Evolutionary conservation across 1,140 invertebrate species (phyloP).

Genomic region (Zaprionus gabonicus): DNA sequence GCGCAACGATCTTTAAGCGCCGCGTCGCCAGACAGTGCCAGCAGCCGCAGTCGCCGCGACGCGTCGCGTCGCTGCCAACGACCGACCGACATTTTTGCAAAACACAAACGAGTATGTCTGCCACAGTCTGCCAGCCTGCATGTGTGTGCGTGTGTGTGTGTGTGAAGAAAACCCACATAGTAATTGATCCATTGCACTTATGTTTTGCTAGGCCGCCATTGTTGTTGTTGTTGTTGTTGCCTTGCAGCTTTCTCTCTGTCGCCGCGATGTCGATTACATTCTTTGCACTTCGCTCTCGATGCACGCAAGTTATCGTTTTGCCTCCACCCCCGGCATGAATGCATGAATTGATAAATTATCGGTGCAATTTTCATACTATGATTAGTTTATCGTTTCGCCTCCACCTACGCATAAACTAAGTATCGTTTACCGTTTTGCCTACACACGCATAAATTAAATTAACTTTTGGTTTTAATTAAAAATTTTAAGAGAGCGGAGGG

Average conservation of each 20-base stretch:
- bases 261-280: slow-evolving; percentile 17
- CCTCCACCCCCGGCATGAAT: background rate
- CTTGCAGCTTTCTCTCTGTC: slow-evolving; percentile 67
- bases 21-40: slow-evolving; percentile 37
- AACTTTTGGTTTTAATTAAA: slow-evolving; percentile 18
- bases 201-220: slow-evolving; percentile 57
- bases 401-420: slow-evolving; percentile 4
- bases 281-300: slow-evolving; percentile 10
- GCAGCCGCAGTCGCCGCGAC: background rate
- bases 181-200: slow-evolving; percentile 80
- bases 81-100: slow-evolving; percentile 78
- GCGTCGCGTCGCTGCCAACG: slow-evolving; percentile 47
- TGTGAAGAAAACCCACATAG: slow-evolving; percentile 60
- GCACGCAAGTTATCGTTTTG: background rate
- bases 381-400: background rate
- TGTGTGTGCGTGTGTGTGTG: slow-evolving; percentile 24
- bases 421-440: background rate
- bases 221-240: slow-evolving; percentile 33
- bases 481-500: background rate
- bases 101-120: slow-evolving; percentile 51
- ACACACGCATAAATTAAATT: background rate
- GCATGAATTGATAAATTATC: too few species aligned
- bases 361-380: too few species aligned
- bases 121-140: slow-evolving; percentile 43
- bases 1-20: slow-evolving; percentile 44